Evolutionary conservation across 2,113 vertebrate genomes (phyloP), one percentile per base, ranked within the genome.

Genomic region (Camarhynchus parvulus): DNA sequence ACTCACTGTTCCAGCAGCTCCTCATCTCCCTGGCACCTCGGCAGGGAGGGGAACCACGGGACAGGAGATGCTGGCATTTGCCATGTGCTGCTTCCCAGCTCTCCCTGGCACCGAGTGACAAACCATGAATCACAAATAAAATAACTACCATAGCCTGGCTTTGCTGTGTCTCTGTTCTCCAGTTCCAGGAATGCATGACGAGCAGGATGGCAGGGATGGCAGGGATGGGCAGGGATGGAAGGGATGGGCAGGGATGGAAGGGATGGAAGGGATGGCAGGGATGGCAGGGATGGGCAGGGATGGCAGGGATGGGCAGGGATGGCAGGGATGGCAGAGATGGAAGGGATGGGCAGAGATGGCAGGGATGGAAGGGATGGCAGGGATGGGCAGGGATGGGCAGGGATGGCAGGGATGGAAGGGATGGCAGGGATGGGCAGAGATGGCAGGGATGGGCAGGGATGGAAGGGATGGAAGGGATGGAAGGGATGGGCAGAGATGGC

Each of bases 61-160:
- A 25, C 22, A 3, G 0, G 3, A 14, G 41, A 22, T 0, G 0
- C 0, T 28, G 39, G 68, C 15, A 50, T 50, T 58, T 24, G 46
- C 73, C 55, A 23, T 2, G 8, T 11, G 47, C 37, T 41, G 47
- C 53, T 33, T 42, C 35, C 62, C 25, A 44, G 31, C 42, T 25
- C 39, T n/a, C 41, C 53, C 59, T 23, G 37, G 49, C 79, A 31
- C 8, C n/a, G 2, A 33, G 55, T 19, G 69, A 69, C 58, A 42
- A 66, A 16, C 17, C 39, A 4, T 31, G 55, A 81, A 59, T 27
- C 80, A 50, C 52, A 53, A 25, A 37, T 3, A 11, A 14, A 72
- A 79, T 8, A 42, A 76, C 42, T 7, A 8, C 16, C 6, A 0
- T 4, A 44, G 19, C 68, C 81, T 17, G 73, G 50, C 37, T 27